These are phyloP conservation scores for Echinarachnius parma DNA, from an alignment of 53 echinoderm and acorn worm genomes.

Conservation along the genomic window DNA sequence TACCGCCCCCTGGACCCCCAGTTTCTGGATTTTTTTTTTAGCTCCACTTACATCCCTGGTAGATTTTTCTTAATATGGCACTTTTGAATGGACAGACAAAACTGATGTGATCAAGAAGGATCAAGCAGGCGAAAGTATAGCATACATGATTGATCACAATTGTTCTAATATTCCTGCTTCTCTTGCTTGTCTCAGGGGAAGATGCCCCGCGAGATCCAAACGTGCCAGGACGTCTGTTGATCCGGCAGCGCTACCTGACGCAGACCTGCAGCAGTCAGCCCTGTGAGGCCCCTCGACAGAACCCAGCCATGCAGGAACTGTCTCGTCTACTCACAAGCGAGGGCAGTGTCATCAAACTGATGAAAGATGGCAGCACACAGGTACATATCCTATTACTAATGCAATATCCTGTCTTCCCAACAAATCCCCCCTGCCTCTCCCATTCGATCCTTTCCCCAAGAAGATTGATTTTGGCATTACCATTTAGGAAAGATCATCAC, in stretches of 20 bases:
- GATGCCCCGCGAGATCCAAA: constrained; percentile 11
- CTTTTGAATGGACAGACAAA: too few relatives aligned
- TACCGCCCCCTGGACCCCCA: constrained; percentile 60
- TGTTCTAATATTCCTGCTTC: too few relatives aligned
- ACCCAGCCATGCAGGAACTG: constrained; percentile 82
- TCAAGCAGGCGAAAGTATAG: too few relatives aligned
- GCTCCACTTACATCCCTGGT: too few relatives aligned
- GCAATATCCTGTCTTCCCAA: neutral
- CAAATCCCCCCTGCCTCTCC: too few relatives aligned
- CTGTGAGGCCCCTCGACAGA: constrained; percentile 78
- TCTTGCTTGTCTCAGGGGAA: constrained; percentile 20
- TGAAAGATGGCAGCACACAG: constrained; percentile 92
- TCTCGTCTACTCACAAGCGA: constrained; percentile 84
- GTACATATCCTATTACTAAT: constrained; percentile 37
- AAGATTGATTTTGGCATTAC: too few relatives aligned
- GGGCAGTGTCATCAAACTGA: constrained; percentile 86
- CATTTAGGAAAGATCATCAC: neutral
- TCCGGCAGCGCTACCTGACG: constrained; percentile 72
- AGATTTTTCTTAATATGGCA: too few relatives aligned
- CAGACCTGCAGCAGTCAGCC: constrained; percentile 77
- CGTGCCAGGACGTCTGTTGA: constrained; percentile 51
- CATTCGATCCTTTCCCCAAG: too few relatives aligned
- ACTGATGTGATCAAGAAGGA: too few relatives aligned
- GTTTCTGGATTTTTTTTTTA: too few relatives aligned
- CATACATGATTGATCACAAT: too few relatives aligned